phyloP scores from a whole-genome alignment of 2,113 vertebrate genomes.

The Polypterus senegalus region DNA sequence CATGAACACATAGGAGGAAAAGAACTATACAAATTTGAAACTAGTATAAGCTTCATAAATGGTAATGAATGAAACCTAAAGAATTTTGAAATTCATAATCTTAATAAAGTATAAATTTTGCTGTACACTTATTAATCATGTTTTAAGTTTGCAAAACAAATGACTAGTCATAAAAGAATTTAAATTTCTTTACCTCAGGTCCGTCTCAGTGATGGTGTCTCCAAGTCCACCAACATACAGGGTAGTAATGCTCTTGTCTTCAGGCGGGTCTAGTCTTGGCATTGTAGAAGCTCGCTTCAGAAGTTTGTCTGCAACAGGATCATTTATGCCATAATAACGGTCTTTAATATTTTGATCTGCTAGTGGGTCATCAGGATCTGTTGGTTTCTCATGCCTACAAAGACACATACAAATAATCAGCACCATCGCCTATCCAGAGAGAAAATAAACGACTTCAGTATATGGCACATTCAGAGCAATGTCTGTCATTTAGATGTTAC shows the following conservation, averaged over 20 bases:
- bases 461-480: no score
- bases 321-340: conserved; percentile 93
- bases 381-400: conserved; percentile 87
- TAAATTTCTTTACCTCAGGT: conserved; percentile 81
- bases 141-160: neutral
- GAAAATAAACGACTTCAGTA: no score
- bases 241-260: conserved; percentile 89
- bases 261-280: conserved; percentile 87
- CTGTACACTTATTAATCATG: neutral
- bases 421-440: no score
- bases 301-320: conserved; percentile 92
- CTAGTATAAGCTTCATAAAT: no score
- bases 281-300: conserved; percentile 89
- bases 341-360: conserved; percentile 98
- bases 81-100: no score
- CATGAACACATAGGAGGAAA: no score
- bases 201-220: conserved; percentile 83
- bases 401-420: neutral
- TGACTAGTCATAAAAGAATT: no score
- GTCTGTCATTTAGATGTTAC: no score
- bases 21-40: no score
- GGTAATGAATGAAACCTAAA: no score
- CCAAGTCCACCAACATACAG: conserved; percentile 90
- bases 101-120: no score
- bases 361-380: conserved; percentile 91